Conservation (phyloP, 2,797 vertebrate genomes). For the Lindbergichthys nudifrons region DNA sequence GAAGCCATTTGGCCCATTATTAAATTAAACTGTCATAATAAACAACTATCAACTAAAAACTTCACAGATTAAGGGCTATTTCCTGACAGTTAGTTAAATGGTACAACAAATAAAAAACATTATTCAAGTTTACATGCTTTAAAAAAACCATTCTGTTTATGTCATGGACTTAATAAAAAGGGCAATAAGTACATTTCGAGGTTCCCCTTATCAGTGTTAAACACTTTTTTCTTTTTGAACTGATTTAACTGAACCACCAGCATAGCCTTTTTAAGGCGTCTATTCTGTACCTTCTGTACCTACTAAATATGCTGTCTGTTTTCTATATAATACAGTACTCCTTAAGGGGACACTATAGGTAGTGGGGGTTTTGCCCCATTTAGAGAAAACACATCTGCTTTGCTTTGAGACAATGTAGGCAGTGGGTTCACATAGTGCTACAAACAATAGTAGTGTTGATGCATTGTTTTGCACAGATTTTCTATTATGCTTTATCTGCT, state of each 20-base stretch:
- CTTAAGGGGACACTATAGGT: conserved; percentile 43
- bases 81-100: conserved; percentile 3
- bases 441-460: conserved; percentile 72
- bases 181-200: conserved; percentile 19
- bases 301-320: conserved; percentile 59
- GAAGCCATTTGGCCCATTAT: conserved; percentile 37
- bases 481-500: conserved; percentile 72
- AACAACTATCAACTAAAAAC: conserved; percentile 8
- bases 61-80: conserved; percentile 19
- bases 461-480: conserved; percentile 86
- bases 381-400: conserved; percentile 67
- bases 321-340: conserved; percentile 55
- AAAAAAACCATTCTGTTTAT: conserved; percentile 26
- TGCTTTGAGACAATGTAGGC: conserved; percentile 69
- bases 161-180: conserved; percentile 24
- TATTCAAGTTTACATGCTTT: conserved; percentile 27
- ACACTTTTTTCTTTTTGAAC: conserved; percentile 26
- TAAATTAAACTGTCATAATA: conserved; percentile 50
- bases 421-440: conserved; percentile 68
- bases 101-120: not conserved
- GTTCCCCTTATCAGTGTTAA: conserved; percentile 22
- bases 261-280: conserved; percentile 39
- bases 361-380: conserved; percentile 34
- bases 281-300: conserved; percentile 48
- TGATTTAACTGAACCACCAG: conserved; percentile 33